These are phyloP conservation scores for Candoia aspera DNA, from an alignment of 2,113 vertebrate species.

Conservation along the genomic window DNA sequence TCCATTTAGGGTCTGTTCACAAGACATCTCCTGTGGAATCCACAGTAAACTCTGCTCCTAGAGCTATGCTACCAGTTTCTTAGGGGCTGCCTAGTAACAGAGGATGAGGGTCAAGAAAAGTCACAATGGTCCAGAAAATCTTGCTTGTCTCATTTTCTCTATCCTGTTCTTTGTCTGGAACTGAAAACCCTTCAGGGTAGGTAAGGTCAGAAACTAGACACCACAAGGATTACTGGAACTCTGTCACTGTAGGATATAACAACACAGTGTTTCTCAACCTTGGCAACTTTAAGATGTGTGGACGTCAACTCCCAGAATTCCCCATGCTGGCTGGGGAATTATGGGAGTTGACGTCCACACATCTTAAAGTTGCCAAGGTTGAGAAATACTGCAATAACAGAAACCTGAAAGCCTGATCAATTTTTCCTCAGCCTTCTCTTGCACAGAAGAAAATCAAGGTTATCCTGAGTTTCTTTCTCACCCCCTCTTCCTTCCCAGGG, in stretches of 20 bases:
- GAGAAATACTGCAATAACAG: neutral
- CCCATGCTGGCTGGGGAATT: too few relatives aligned
- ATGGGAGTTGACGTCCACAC: too few relatives aligned
- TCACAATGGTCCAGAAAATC: neutral
- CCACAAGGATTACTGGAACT: neutral
- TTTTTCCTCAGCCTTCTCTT: neutral
- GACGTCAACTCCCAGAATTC: too few relatives aligned
- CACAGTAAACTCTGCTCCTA: neutral
- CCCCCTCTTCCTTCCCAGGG: neutral
- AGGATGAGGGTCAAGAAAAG: neutral
- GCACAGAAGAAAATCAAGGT: neutral
- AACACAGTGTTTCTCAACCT: too few relatives aligned
- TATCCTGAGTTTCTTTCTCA: neutral
- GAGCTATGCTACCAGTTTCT: neutral
- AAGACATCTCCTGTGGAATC: rapidly evolving
- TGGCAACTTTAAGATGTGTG: too few relatives aligned
- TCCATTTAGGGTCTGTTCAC: neutral
- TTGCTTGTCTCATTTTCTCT: neutral
- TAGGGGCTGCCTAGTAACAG: neutral
- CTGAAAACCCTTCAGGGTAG: neutral
- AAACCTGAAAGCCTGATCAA: neutral
- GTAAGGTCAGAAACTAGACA: neutral
- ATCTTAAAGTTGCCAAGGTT: too few relatives aligned
- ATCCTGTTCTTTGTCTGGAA: neutral
- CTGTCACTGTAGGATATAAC: neutral